These are phyloP conservation scores for Syritta pipiens DNA, from an alignment of 2,888 invertebrate species.

Conservation along the genomic window DNA sequence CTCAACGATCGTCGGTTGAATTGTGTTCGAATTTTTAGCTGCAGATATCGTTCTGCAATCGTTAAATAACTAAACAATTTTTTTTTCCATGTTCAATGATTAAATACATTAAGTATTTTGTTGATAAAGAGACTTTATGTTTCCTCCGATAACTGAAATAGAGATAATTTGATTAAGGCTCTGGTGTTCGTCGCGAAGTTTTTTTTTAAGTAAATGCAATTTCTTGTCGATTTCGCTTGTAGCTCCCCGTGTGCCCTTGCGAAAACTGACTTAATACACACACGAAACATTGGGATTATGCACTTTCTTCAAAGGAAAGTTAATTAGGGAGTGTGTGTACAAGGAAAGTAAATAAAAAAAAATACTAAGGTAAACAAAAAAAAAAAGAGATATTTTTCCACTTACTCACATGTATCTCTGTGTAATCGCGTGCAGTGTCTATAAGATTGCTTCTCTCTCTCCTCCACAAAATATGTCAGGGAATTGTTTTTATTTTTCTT, in stretches of 20 bases:
- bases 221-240: background rate
- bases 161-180: background rate
- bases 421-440: conserved; percentile 17
- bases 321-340: conserved; percentile 29
- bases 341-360: conserved; percentile 23
- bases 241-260: background rate
- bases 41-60: background rate
- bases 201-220: background rate
- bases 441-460: conserved; percentile 22
- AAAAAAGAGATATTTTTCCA: background rate
- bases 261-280: background rate
- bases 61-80: conserved; percentile 14
- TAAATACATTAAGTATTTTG: conserved; percentile 8
- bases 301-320: conserved; percentile 40
- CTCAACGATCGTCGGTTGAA: too few relatives aligned
- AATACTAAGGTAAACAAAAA: conserved; percentile 15
- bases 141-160: too few relatives aligned
- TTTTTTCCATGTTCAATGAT: conserved; percentile 7
- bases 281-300: conserved; percentile 16
- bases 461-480: conserved; percentile 13
- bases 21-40: conserved; percentile 16
- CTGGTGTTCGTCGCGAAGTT: background rate
- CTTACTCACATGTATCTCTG: background rate
- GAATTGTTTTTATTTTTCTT: background rate
- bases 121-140: conserved; percentile 46